Evolutionary conservation across 2,113 vertebrate species (phyloP).

Genomic region (Coptodon bakossiorum): DNA sequence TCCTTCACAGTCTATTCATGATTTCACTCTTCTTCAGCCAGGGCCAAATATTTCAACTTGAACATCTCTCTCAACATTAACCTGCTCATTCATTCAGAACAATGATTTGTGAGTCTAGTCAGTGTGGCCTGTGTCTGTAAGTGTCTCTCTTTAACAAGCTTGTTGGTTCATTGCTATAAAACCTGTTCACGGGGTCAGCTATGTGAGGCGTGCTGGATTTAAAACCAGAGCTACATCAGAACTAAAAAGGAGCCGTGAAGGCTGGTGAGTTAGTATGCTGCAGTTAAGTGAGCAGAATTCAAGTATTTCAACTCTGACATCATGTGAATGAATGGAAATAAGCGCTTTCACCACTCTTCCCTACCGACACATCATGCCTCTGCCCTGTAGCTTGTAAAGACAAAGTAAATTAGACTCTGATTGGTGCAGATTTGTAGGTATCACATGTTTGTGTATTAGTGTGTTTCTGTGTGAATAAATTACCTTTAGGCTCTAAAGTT

Average conservation of each 20-base stretch:
- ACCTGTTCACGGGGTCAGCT: background rate
- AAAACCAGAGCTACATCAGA: background rate
- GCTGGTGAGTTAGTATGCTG: background rate
- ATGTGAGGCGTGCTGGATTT: constrained; percentile 8
- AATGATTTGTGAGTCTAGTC: background rate
- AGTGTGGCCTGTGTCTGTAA: background rate
- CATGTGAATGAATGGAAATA: background rate
- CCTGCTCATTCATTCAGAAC: background rate
- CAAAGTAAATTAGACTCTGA: constrained; percentile 26
- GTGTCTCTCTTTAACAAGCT: background rate
- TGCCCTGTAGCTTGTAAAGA: constrained; percentile 15
- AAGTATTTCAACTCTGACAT: constrained; percentile 28
- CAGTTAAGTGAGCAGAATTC: background rate
- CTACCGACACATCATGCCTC: background rate
- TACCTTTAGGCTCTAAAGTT: background rate
- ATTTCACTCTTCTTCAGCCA: background rate
- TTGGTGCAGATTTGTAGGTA: background rate
- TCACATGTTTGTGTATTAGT: background rate
- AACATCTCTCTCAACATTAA: background rate
- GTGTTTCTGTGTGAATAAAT: background rate
- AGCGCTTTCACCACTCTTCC: constrained; percentile 14
- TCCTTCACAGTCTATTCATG: background rate
- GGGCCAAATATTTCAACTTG: background rate
- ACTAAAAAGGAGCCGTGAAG: background rate
- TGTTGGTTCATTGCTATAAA: background rate